Base-by-base conservation (phyloP, 53 echinoderm and acorn worm species). In the Hippasteria phrygiana region DNA sequence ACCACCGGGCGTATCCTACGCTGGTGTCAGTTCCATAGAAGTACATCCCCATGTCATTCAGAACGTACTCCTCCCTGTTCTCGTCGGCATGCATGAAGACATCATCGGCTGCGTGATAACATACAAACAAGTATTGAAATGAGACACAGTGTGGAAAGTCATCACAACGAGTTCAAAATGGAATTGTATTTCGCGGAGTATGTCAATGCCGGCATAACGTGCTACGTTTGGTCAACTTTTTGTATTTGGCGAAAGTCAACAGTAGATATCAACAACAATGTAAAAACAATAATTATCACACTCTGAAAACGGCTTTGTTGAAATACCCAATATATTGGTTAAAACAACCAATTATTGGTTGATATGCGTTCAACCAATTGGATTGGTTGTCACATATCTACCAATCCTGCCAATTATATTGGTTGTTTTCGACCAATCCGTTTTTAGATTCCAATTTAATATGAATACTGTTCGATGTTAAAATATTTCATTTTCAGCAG, bases 51-150 rank as follows among this genome's bases (percentile, higher is more conserved):
- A 91, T 76, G 12, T 99, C 96, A 38, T 94, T 94, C 92, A 96
- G 81, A 27, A 99, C 94, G 74, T 99, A 99, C 63, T 99, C 99
- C 55, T 88, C 12, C 13, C 96, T 80, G 73, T 92, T 70, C 6
- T 69, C 76, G 9, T 85, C 88, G 13, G 96, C 76, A 33, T 87
- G 67, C 96, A 99, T 92, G 87, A 89, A 99, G 37, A 96, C 94
- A 36, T 78, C 94, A 74, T 96, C 99, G 56, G 73, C 99, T 99
- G 65, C 7, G 20, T 59, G 59, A 17, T 16, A n/a, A n/a, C n/a
- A n/a, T n/a, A n/a, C n/a, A n/a, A n/a, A n/a, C 14, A 48, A 48
- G 48, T 6, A 27, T 74, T 24, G 27, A 74, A 16, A 74, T 2
- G 14, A 65, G 20, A 5, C 39, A 29, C n/a, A 39, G 39, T 71